Base-by-base conservation (phyloP, 2,888 invertebrate genomes). In the Drosophila mimica region DNA sequence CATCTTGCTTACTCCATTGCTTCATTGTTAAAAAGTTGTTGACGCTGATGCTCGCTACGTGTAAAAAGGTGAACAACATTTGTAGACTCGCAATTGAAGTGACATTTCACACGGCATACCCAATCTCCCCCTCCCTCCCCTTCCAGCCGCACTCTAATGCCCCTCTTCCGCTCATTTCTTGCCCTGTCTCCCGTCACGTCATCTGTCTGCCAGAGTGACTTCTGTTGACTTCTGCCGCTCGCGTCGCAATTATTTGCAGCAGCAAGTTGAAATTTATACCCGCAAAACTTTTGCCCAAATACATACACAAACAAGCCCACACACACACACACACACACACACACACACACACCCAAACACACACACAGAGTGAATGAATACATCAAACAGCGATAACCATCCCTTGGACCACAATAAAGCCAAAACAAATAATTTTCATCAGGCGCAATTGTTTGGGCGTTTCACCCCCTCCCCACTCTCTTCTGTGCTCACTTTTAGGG, bases 31-130 rank as follows among this genome's bases (percentile, higher is more conserved):
- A 89, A 86, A 88, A 88, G 89, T 89, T 88, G 87, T 88, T 88
- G 87, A 88, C 87, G 87, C 76, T 88, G 89, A 87, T 87, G 90
- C 89, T 86, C 70, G 61, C 83, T 76, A 83, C 90, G 90, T 90
- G 89, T 79, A 83, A 85, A 89, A 88, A 88, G 87, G 90, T 88
- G 87, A 88, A 88, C 90, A 88, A 88, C 87, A 88, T 82, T 90
- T 88, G 86, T 89, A 89, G 83, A 74, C 82, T 76, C 72, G 78
- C 79, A 89, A 90, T 90, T 87, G 81, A 83, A 90, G 90, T 90
- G 88, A 74, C 79, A 88, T 79, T 82, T 84, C 76, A 76, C 89
- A 89, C 81, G 74, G 48, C 64, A 64, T 46, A 28, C 9, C 30
- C 51, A 1, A 1, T 7, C 11, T n/a, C 11, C 9, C 9, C 0